Base-by-base conservation (phyloP, 2,797 vertebrate species). In the Pangasius krempfi region DNA sequence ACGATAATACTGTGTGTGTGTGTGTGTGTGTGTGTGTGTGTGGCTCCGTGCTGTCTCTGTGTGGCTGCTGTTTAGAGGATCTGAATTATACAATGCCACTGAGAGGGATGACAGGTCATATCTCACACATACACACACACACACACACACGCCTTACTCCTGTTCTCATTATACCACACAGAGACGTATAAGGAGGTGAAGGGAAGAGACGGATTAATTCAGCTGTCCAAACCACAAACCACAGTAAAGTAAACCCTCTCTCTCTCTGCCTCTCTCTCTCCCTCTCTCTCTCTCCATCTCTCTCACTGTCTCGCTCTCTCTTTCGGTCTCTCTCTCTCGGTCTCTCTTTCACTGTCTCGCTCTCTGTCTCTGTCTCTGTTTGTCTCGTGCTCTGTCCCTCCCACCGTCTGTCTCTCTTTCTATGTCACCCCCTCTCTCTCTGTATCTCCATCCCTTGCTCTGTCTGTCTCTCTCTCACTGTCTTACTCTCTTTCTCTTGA, bases 1-100 rank as follows among this genome's bases (percentile, higher is more conserved):
- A 80, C 18, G 1, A 20, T 56, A 58, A 56, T 56, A 7, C 18
- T 40, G 68, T 52, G 13, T 25, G 72, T 47, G 72, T 73, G 40
- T 75, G 72, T 76, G 37, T 73, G 70, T 73, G 79, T 73, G 79
- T 60, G 87, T 84, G 68, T 84, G 68, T 76, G 27, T 37, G 8
- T 50, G 87, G 60, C 73, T 88, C 87, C 87, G 52, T 60, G 22
- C 87, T 84, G 87, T 88, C 87, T 88, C 87, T 64, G 87, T 64
- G n/a, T 58, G 40, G 80, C 87, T 84, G 80, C 81, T 84, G 81
- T 88, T 84, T 88, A 66, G 68, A 76, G 56, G 80, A 84, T 60
- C 81, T 88, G 58, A 88, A 84, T 87, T 87, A 85, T 85, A 75
- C 75, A 86, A 72, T 58, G 86, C 58, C 81, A 70, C 72, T 12